Base-by-base conservation (phyloP, 2,797 vertebrate genomes). In the Sebastes vulpes region DNA sequence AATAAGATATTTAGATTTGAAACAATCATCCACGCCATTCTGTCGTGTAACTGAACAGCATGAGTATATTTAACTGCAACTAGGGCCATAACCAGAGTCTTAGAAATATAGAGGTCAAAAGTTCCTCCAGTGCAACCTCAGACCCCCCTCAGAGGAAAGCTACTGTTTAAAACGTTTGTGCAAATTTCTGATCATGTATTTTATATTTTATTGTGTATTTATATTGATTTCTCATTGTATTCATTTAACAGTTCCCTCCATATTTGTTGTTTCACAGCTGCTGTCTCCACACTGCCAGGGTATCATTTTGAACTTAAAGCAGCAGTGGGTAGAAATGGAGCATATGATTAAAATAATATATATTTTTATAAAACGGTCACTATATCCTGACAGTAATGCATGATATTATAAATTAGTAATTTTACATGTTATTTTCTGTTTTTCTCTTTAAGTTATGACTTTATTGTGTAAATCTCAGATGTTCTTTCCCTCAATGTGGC, bases 1-100 rank as follows among this genome's bases (percentile, higher is more conserved):
- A 70, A 1, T 46, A 79, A 70, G 56, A 87, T 0, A 12, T 6
- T 54, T 23, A 12, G 10, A 65, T 69, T 26, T 1, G 11, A 50
- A 29, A 18, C 14, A 26, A 5, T 32, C 16, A 5, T 32, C 5
- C 5, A 4, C 6, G 4, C 1, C 6, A n/a, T 11, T 12, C 3
- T n/a, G 11, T 18, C 6, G 25, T 5, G 7, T 8, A 58, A 2
- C 9, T 16, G 7, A 35, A 38, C 28, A 68, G 8, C 16, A 28
- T 3, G 2, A 11, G 5, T 9, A 7, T 23, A 2, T 5, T 65
- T 32, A 2, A 56, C 25, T 20, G 21, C 28, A n/a, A 18, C 16
- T 6, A 46, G 16, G 42, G 16, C 42, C 16, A 46, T 18, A 18
- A 50, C 2, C 32, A 28, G 4, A 7, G 14, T 42, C 63, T 42